Evolutionary conservation across 2,113 vertebrate genomes (phyloP), one percentile per base, ranked within the genome.

Genomic region (Larimichthys crocea): DNA sequence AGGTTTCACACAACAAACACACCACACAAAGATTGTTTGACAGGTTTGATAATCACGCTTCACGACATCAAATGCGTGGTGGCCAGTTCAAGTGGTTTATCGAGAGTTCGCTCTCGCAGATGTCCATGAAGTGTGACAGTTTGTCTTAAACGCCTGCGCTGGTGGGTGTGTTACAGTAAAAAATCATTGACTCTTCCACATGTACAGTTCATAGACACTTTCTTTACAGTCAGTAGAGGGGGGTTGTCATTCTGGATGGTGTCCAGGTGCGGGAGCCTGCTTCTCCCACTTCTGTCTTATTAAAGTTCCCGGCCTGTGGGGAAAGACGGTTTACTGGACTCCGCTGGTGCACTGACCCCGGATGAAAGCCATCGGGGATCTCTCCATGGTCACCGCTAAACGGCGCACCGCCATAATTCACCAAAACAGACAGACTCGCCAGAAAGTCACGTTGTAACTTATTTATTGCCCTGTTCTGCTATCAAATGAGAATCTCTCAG

Each of bases 241-340:
- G 52, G 22, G 82, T 56, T 48, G 83, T 85, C 56, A 42, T 68
- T 70, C 67, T 88, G 80, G 89, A 90, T 74, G 60, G 24, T 26
- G 65, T 87, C 88, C 89, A 92, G 83, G 83, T 88, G 84, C 55
- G 60, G n/a, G 42, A 69, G 80, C 62, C 71, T 12, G 40, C 26
- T 35, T 60, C 67, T 91, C 82, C 81, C 74, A 42, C 42, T 66
- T 53, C 76, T 72, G 69, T 75, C 85, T n/a, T n/a, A 65, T 92
- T 79, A 88, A 86, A 84, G 49, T n/a, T 5, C 22, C 7, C 2
- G 2, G 52, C 64, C 35, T 67, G 70, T 81, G n/a, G 66, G 82
- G 82, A 78, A 62, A 73, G 70, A 62, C n/a, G 11, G 67, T 90
- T 90, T 85, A 88, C 78, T 60, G 80, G 88, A 61, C 75, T 82